Evolutionary conservation across 1,140 invertebrate species (phyloP).

Genomic region (Nasonia vitripennis): DNA sequence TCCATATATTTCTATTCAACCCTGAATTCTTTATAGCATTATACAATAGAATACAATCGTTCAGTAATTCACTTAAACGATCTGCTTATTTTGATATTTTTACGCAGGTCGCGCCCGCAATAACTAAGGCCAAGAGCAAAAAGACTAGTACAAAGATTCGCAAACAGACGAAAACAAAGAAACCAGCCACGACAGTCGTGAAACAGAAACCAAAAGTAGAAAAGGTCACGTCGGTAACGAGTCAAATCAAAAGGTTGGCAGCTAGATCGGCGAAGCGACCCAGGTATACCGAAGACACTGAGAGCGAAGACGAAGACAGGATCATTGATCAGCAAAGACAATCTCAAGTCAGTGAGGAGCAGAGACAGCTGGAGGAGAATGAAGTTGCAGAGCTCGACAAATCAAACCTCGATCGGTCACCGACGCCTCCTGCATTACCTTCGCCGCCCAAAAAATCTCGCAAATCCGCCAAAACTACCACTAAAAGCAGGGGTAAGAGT

Average conservation of each 20-base stretch:
- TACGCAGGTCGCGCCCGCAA: neutral
- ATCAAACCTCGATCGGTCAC: neutral
- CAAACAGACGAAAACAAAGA: constrained; percentile 39
- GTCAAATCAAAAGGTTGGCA: constrained; percentile 45
- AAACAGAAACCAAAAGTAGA: constrained; percentile 32
- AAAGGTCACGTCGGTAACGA: constrained; percentile 17
- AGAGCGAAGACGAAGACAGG: constrained; percentile 4
- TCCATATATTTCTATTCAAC: neutral
- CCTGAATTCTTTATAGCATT: too few relatives aligned
- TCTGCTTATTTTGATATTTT: neutral
- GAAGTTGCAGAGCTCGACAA: neutral
- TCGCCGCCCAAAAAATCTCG: constrained; percentile 16
- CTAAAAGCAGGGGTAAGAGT: neutral
- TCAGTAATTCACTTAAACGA: neutral
- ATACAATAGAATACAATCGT: too few relatives aligned
- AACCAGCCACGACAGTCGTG: neutral
- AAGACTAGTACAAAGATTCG: neutral
- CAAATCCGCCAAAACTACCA: neutral
- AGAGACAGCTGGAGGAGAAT: neutral
- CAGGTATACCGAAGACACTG: constrained; percentile 29
- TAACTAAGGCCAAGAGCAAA: constrained; percentile 36
- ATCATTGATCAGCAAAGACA: constrained; percentile 8
- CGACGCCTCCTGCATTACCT: neutral
- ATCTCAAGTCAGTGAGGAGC: neutral
- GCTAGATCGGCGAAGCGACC: constrained; percentile 29